Base-by-base conservation (phyloP, 2,888 invertebrate species). In the Leptinotarsa tumamoca region DNA sequence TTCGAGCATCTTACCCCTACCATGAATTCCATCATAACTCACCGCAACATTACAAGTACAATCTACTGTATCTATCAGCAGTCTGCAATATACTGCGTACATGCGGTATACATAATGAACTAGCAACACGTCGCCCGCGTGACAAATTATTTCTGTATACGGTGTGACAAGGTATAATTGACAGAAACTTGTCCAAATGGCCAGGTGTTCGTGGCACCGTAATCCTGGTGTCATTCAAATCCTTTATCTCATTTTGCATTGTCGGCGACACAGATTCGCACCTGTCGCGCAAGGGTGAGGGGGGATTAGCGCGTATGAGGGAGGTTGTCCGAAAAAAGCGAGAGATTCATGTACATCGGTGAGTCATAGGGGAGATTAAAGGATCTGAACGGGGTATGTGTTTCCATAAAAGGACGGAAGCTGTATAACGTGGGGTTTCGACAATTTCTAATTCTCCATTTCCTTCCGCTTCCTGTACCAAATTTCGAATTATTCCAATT, bases 191-290 rank as follows among this genome's bases (percentile, higher is more conserved):
- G 72, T 73, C 73, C 71, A 70, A 76, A 71, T 73, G 78, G 52
- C 78, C 78, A 78, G 78, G 78, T 78, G 78, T 76, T 74, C 68
- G 73, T 75, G 78, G 76, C 78, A 71, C 63, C 58, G 54, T 76
- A 78, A 76, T 73, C 58, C 76, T 63, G 63, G 68, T 77, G 78
- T 76, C 78, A 78, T 77, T 78, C 74, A 75, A 71, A 68, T 68
- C 78, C 76, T 71, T 74, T 74, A 73, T 73, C 73, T 76, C 73
- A 21, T 61, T 76, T 61, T 56, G 33, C 69, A 21, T 72, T 50
- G 63, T 52, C 61, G 67, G 75, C 52, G 7, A 51, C 52, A 49
- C 58, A 68, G 75, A 72, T 72, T 76, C 67, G 70, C 75, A 76
- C 75, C 75, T 76, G 75, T 68, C 72, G 23, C 15, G 21, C 21